A percentile compares a stretch with the other conserved stretches of the same genome.
Evolutionary conservation across 1,140 invertebrate genomes (phyloP).

Genomic region (Papilio machaon): DNA sequence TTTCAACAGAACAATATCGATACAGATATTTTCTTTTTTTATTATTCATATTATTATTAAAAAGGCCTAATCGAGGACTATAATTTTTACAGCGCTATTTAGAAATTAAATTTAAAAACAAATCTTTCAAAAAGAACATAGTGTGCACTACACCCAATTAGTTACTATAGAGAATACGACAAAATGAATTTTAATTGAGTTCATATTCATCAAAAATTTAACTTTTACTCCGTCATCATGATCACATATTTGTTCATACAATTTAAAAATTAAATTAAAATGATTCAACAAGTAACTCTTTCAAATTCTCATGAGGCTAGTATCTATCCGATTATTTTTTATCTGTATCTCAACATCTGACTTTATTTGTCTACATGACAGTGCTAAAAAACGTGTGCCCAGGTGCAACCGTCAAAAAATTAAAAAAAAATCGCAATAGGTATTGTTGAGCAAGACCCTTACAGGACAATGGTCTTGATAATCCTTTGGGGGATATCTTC

Average conservation of each 20-base stretch:
- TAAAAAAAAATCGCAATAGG: constrained; percentile 52
- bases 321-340: constrained; percentile 51
- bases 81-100: neutral
- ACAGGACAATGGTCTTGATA: constrained; percentile 59
- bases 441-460: constrained; percentile 50
- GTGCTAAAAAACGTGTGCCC: constrained; percentile 67
- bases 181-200: too few species aligned
- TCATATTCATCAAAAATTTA: too few species aligned
- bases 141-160: too few species aligned
- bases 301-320: neutral
- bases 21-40: too few species aligned
- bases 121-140: too few species aligned
- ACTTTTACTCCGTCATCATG: neutral
- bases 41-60: neutral
- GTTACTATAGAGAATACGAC: too few species aligned
- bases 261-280: constrained; percentile 6
- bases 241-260: neutral
- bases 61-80: neutral
- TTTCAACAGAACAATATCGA: neutral
- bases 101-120: too few species aligned
- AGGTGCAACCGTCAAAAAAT: constrained; percentile 65
- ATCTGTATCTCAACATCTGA: constrained; percentile 53
- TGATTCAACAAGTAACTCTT: neutral
- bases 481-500: constrained; percentile 70
- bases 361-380: constrained; percentile 59